Evolutionary conservation across 2,888 invertebrate species (phyloP).

Genomic region (Ptilodon capucinus): DNA sequence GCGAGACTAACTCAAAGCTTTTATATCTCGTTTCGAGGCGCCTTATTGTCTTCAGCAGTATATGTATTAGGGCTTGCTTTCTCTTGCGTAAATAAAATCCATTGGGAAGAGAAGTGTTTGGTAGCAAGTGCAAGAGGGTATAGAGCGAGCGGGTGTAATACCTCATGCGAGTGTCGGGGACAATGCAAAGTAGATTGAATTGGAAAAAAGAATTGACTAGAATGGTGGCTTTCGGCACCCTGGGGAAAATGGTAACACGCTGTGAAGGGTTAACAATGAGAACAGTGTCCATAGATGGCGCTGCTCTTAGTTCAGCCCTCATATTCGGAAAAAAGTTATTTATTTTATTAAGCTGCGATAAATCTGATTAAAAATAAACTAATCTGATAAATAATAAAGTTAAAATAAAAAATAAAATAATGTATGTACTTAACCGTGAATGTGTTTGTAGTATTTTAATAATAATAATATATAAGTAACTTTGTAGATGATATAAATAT

Average conservation of each 20-base stretch:
- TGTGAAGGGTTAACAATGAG: conserved; percentile 72
- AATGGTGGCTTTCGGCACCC: conserved; percentile 73
- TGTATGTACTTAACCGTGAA: too few relatives aligned
- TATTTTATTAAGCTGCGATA: not conserved
- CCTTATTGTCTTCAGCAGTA: conserved; percentile 80
- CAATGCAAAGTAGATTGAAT: conserved; percentile 83
- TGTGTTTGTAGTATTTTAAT: too few relatives aligned
- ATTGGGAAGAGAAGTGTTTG: conserved; percentile 72
- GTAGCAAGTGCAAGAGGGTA: conserved; percentile 68
- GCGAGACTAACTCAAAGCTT: conserved; percentile 81
- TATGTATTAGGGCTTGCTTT: conserved; percentile 81
- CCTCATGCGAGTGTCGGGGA: conserved; percentile 77
- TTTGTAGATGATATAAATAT: conserved; percentile 1
- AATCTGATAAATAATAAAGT: too few relatives aligned
- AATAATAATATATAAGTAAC: conserved; percentile 1
- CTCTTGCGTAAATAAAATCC: conserved; percentile 82
- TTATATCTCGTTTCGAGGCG: conserved; percentile 79
- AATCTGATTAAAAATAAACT: not conserved
- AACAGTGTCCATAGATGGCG: conserved; percentile 55
- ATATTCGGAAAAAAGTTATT: not conserved
- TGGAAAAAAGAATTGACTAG: conserved; percentile 76
- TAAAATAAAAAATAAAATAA: too few relatives aligned
- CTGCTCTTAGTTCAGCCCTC: conserved; percentile 10
- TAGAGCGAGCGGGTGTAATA: conserved; percentile 76
- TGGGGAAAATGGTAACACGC: conserved; percentile 57